Percentiles rank a stretch among this genome's conserved stretches.
phyloP scores from a whole-genome alignment of 2,888 invertebrate genomes.

The Clostera curtula region DNA sequence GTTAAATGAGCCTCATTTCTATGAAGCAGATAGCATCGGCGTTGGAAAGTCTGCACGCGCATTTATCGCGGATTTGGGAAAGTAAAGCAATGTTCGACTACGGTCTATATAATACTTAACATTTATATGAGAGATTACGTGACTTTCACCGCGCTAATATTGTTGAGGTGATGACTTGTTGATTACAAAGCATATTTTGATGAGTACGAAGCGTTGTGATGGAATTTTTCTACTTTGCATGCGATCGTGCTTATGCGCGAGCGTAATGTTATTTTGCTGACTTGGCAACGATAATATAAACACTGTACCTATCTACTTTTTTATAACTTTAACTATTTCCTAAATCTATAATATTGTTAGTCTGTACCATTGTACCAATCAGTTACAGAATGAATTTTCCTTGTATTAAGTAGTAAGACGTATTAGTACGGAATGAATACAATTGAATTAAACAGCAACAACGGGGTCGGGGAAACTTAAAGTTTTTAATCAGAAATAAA shows the following conservation, averaged over 20 bases:
- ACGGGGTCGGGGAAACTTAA: too few species aligned
- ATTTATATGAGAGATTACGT: slow-evolving; percentile 26
- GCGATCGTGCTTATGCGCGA: neutral
- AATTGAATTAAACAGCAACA: neutral
- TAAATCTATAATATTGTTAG: too few species aligned
- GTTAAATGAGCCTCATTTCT: slow-evolving; percentile 47
- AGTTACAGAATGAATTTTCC: too few species aligned
- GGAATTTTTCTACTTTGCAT: neutral
- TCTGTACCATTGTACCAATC: too few species aligned
- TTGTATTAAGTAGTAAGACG: too few species aligned
- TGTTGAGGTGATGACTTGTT: slow-evolving; percentile 19
- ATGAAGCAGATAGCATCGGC: slow-evolving; percentile 27
- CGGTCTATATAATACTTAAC: slow-evolving; percentile 20
- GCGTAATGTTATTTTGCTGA: neutral
- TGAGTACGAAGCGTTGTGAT: slow-evolving; percentile 10
- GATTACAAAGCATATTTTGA: slow-evolving; percentile 24
- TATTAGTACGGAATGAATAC: too few species aligned
- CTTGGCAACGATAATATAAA: too few species aligned
- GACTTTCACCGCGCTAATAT: slow-evolving; percentile 37
- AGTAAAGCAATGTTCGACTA: slow-evolving; percentile 33
- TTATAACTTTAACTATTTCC: too few species aligned
- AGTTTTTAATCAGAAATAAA: too few species aligned
- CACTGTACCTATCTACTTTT: too few species aligned
- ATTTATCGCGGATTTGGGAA: slow-evolving; percentile 45
- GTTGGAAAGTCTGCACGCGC: slow-evolving; percentile 38